Base-by-base conservation (phyloP, 2,797 vertebrate species). In the Mallotus villosus region DNA sequence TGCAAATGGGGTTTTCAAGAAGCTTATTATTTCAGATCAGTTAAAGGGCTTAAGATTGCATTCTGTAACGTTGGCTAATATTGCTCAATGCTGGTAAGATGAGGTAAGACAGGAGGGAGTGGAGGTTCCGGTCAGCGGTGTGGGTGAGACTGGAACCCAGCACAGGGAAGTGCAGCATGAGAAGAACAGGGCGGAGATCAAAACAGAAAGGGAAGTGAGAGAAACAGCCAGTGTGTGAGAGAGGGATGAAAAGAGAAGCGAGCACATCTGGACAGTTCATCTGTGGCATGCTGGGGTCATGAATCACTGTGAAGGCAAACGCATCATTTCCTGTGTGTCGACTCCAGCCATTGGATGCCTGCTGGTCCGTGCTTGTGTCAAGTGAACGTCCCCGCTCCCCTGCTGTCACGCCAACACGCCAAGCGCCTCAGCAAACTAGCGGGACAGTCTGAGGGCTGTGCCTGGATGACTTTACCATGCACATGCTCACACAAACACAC, bases 221-320 rank as follows among this genome's bases (percentile, higher is more conserved):
- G 55, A 19, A 12, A 49, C 2, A 70, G 60, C 14, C 29, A 9
- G 37, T n/a, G 55, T 21, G 34, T 41, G 37, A n/a, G 58, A n/a
- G 58, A 25, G 32, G 46, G 61, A 74, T 41, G 16, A 41, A 21
- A 14, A 25, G 46, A 41, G n/a, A 59, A 70, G 70, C 68, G 51
- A 74, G 51, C 80, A 91, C 92, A 93, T 91, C 90, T 92, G 90
- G 83, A 80, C 74, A 76, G 68, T 73, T 83, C 89, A 81, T 92
- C 84, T 91, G 85, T 72, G 71, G 78, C 86, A 86, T 84, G 58
- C 87, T 84, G 78, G 88, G 86, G 83, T 89, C 85, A 81, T 91
- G 86, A 91, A 80, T 91, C 90, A 91, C 79, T 74, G 67, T 29
- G 72, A 84, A 85, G 86, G 80, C 82, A 82, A 49, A 68, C 21